Evolutionary conservation across 2,113 vertebrate genomes (phyloP), one percentile per base, ranked within the genome.

Genomic region (Malurus elegans): DNA sequence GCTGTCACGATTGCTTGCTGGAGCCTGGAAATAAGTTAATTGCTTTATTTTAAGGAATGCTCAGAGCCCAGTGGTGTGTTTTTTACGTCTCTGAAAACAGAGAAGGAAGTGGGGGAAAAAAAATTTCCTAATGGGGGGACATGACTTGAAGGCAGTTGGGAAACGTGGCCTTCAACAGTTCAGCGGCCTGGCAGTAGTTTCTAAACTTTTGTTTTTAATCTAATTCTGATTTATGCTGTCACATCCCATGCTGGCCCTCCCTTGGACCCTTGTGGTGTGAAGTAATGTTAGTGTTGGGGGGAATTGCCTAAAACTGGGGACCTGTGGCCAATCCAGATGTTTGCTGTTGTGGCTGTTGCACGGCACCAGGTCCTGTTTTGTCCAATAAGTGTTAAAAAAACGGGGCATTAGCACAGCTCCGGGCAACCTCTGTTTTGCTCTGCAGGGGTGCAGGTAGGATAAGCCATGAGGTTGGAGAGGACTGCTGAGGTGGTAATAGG

Each of bases 21-120:
- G 96, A 98, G 98, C 97, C 96, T 98, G 98, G 98, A 98, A 98
- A 98, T 97, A 98, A 98, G 98, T 98, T 98, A 99, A 99, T 98
- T 98, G 98, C 98, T 98, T 96, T 98, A 97, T 98, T 98, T 98
- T 98, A 95, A 93, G 79, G 95, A 88, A 62, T 70, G 61, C 44
- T 83, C 17, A 0, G 66, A 89, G 86, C 57, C 57, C 64, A 12
- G 29, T 28, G 18, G 32, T 32, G 57, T 57, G 56, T 11, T 50
- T 76, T 85, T 38, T 78, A 54, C 1, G 1, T 64, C 48, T 19
- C 23, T 20, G 16, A 42, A 23, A 70, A 44, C 42, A 24, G 78
- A 3, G 7, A 42, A 93, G 86, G 85, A 44, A 34, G 11, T 28
- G 3, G 18, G 32, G 9, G 20, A 4, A 0, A 6, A 3, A 38